Evolutionary conservation across 2,797 vertebrate genomes (phyloP).

Genomic region (Eulemur mongoz): DNA sequence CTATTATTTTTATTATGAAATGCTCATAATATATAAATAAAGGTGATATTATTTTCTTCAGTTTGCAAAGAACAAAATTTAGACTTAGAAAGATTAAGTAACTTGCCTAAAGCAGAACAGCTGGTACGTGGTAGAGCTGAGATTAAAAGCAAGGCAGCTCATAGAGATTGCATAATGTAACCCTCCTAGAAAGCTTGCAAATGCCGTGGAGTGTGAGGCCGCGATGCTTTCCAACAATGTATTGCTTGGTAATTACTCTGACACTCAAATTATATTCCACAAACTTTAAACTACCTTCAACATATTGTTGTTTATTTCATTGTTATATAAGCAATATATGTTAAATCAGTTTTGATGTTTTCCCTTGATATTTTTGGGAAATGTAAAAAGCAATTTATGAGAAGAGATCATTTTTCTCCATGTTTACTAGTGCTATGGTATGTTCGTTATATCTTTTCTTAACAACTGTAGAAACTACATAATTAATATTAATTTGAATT

Average conservation of each 20-base stretch:
- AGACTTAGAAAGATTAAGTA: neutral
- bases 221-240: neutral
- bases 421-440: neutral
- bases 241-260: neutral
- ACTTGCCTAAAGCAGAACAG: neutral
- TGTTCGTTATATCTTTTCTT: neutral
- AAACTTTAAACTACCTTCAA: neutral
- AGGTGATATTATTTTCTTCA: neutral
- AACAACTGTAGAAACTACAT: neutral
- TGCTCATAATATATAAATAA: neutral
- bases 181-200: neutral
- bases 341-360: conserved; percentile 2
- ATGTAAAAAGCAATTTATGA: neutral
- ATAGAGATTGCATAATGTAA: neutral
- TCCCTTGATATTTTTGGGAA: neutral
- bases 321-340: neutral
- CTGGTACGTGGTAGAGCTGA: neutral
- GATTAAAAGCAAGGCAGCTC: neutral
- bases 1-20: neutral
- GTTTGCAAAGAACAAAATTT: neutral
- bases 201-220: neutral
- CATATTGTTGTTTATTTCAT: neutral
- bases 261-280: neutral
- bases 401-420: neutral
- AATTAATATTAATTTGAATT: conserved; percentile 61